Percentiles rank a stretch among this genome's conserved stretches.
These are phyloP conservation scores for Cyanoliseus patagonus DNA, from an alignment of 2,113 vertebrate species.

Conservation along the genomic window DNA sequence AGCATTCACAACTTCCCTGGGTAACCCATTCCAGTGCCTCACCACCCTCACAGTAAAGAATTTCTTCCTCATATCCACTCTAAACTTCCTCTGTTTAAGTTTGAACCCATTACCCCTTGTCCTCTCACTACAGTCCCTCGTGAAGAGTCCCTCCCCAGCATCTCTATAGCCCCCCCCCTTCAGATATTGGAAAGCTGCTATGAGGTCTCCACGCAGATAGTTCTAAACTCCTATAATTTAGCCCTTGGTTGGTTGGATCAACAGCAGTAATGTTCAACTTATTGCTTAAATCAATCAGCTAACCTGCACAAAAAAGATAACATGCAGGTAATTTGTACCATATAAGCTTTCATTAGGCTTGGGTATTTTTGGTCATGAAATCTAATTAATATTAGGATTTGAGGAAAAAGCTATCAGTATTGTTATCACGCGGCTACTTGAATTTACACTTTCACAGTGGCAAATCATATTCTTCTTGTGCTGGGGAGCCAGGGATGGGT, in stretches of 20 bases:
- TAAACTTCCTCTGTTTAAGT: too few relatives aligned
- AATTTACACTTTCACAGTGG: neutral
- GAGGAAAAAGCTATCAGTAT: neutral
- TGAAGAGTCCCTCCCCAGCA: too few relatives aligned
- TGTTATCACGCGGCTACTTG: neutral
- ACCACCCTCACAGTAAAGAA: too few relatives aligned
- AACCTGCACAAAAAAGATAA: neutral
- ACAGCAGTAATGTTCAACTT: constrained; percentile 24
- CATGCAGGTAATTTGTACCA: neutral
- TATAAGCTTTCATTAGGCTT: neutral
- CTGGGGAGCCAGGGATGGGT: neutral
- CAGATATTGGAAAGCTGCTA: too few relatives aligned
- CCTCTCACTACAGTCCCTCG: too few relatives aligned
- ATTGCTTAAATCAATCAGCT: neutral
- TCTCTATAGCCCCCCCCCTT: too few relatives aligned
- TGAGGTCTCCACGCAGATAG: neutral
- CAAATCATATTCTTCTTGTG: neutral
- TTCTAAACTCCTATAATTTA: constrained; percentile 57
- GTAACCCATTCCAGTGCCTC: too few relatives aligned
- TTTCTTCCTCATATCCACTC: too few relatives aligned
- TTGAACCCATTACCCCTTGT: too few relatives aligned
- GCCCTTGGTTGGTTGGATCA: constrained; percentile 66
- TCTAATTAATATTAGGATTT: neutral
- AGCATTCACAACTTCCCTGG: too few relatives aligned
- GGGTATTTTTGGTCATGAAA: neutral